phyloP scores from a whole-genome alignment of 2,888 invertebrate species.

The Aporophyla nigra region DNA sequence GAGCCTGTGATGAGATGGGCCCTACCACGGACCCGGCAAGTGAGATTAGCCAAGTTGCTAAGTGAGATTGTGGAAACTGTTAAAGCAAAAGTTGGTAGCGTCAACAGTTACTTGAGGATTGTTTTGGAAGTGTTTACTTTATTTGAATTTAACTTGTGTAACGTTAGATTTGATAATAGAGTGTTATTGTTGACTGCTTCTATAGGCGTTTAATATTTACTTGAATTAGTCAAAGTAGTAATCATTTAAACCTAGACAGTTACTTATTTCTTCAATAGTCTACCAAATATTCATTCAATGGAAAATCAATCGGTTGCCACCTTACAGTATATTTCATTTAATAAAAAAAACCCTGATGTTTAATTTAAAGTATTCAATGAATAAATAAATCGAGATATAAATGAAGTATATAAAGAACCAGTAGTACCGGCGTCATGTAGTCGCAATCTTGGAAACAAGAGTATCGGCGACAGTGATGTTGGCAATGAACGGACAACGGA shows the following conservation, averaged over 20 bases:
- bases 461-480: conserved; percentile 79
- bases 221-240: neutral
- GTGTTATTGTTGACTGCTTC: neutral
- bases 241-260: neutral
- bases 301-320: neutral
- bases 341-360: neutral
- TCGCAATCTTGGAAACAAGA: conserved; percentile 79
- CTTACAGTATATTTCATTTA: neutral
- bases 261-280: neutral
- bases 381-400: conserved; percentile 24
- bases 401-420: conserved; percentile 23
- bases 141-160: conserved; percentile 19
- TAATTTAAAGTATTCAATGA: neutral
- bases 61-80: conserved; percentile 53
- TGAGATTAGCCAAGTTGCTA: conserved; percentile 51
- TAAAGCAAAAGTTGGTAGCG: conserved; percentile 37
- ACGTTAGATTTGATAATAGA: conserved; percentile 6
- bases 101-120: conserved; percentile 12
- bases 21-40: conserved; percentile 68
- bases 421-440: conserved; percentile 69
- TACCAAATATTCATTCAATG: neutral
- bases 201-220: neutral
- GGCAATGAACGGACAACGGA: conserved; percentile 74
- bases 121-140: conserved; percentile 26
- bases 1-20: conserved; percentile 75